Evolutionary conservation across 1,140 invertebrate genomes (phyloP).

Genomic region (Geopemphigus sp.): DNA sequence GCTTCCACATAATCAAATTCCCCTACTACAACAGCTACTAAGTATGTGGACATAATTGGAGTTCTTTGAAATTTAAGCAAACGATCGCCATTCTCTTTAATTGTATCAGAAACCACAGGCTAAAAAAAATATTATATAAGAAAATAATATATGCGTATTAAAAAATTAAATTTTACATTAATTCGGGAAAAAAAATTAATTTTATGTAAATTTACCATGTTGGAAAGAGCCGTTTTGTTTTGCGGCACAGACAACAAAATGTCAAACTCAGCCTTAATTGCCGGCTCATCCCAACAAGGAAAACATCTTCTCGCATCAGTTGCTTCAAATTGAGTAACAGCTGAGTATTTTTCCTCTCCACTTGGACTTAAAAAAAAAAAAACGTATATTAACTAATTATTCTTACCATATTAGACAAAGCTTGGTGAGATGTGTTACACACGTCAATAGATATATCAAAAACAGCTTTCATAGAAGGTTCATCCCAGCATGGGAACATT

Average conservation of each 20-base stretch:
- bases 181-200: constrained; percentile 39
- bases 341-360: constrained; percentile 75
- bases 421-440: constrained; percentile 51
- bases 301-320: constrained; percentile 92
- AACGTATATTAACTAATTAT: constrained; percentile 20
- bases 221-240: constrained; percentile 81
- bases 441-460: constrained; percentile 74
- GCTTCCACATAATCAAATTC: constrained; percentile 92
- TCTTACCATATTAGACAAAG: constrained; percentile 84
- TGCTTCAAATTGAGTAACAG: constrained; percentile 90
- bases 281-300: constrained; percentile 97
- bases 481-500: constrained; percentile 97
- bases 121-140: constrained; percentile 51
- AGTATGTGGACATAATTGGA: constrained; percentile 94
- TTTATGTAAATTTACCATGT: constrained; percentile 69
- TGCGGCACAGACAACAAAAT: constrained; percentile 78
- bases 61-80: constrained; percentile 78
- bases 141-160: no score
- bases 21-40: constrained; percentile 88
- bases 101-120: constrained; percentile 66
- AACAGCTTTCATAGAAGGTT: constrained; percentile 90
- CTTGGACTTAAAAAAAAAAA: constrained; percentile 54
- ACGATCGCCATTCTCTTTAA: constrained; percentile 59
- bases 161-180: no score
- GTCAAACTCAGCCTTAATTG: constrained; percentile 91